Conservation (phyloP, 2,113 vertebrate species). For the Sialia sialis region DNA sequence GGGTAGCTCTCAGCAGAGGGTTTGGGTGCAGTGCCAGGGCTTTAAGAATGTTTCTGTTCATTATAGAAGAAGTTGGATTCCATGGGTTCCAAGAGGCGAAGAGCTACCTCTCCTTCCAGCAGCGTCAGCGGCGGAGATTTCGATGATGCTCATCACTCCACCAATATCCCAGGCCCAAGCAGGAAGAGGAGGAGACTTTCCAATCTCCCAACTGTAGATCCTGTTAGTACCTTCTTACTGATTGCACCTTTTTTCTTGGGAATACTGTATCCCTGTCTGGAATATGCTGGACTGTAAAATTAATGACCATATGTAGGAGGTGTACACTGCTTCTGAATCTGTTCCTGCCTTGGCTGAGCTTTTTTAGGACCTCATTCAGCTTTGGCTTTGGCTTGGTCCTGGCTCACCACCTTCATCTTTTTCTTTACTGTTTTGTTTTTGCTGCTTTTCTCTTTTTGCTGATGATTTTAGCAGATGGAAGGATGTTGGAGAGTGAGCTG, state of each 20-base stretch:
- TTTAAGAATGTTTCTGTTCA: constrained; percentile 72
- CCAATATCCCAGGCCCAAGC: constrained; percentile 84
- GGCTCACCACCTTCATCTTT: not conserved
- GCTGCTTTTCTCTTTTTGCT: not conserved
- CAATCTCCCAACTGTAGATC: constrained; percentile 95
- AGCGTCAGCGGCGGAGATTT: constrained; percentile 96
- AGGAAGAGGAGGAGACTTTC: constrained; percentile 92
- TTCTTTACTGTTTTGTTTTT: not conserved
- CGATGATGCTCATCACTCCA: constrained; percentile 89
- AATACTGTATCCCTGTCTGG: not conserved
- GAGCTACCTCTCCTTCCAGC: constrained; percentile 95
- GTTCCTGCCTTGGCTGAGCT: not conserved
- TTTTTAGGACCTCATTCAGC: not conserved
- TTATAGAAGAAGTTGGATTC: constrained; percentile 83
- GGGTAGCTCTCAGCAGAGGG: not conserved
- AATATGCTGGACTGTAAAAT: not conserved
- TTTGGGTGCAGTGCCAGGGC: constrained; percentile 21
- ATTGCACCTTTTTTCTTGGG: not conserved
- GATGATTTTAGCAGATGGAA: not conserved
- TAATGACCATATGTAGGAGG: fast-evolving
- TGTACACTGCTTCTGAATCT: not conserved
- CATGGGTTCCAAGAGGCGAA: constrained; percentile 97
- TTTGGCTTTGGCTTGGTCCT: not conserved
- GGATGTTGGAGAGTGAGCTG: not conserved
- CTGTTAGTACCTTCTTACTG: constrained; percentile 80